Percentiles rank a stretch among this genome's conserved stretches.
phyloP scores from a whole-genome alignment of 35 echinoderm and acorn worm genomes.

The Apostichopus parvimensis region DNA sequence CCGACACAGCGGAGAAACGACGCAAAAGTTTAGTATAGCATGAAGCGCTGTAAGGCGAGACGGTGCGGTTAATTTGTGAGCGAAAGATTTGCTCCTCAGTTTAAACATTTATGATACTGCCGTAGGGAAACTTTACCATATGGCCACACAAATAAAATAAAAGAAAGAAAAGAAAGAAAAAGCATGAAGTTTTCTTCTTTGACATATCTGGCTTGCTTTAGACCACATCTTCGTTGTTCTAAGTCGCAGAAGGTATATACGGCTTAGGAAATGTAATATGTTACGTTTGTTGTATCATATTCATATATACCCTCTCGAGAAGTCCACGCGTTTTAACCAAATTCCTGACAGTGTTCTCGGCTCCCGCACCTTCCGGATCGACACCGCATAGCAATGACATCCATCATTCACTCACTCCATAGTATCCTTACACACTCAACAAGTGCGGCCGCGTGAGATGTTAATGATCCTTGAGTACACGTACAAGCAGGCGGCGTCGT shows the following conservation, averaged over 20 bases:
- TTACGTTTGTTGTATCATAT: neutral
- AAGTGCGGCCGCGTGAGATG: slow-evolving; percentile 33
- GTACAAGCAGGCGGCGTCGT: slow-evolving; percentile 30
- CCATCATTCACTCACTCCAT: slow-evolving; percentile 4
- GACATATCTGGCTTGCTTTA: neutral
- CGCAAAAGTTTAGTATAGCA: neutral
- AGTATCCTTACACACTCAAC: slow-evolving; percentile 8
- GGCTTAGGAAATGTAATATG: slow-evolving; percentile 5
- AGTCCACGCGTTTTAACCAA: too few relatives aligned
- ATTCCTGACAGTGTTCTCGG: too few relatives aligned
- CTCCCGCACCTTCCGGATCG: neutral
- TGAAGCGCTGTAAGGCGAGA: neutral
- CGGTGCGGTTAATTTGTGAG: neutral
- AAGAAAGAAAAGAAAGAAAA: too few relatives aligned
- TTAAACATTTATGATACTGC: slow-evolving; percentile 14
- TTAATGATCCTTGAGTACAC: slow-evolving; percentile 37
- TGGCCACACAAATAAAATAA: neutral
- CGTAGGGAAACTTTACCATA: slow-evolving; percentile 3
- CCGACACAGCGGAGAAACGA: neutral
- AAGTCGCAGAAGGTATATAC: neutral
- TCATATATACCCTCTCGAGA: too few relatives aligned
- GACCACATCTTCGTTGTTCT: neutral
- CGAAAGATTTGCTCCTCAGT: neutral
- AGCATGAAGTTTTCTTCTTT: neutral
- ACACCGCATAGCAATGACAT: slow-evolving; percentile 11